A percentile compares a stretch with the other conserved stretches of the same genome.
Evolutionary conservation across 2,797 vertebrate genomes (phyloP).

Genomic region (Hyperoplus immaculatus): DNA sequence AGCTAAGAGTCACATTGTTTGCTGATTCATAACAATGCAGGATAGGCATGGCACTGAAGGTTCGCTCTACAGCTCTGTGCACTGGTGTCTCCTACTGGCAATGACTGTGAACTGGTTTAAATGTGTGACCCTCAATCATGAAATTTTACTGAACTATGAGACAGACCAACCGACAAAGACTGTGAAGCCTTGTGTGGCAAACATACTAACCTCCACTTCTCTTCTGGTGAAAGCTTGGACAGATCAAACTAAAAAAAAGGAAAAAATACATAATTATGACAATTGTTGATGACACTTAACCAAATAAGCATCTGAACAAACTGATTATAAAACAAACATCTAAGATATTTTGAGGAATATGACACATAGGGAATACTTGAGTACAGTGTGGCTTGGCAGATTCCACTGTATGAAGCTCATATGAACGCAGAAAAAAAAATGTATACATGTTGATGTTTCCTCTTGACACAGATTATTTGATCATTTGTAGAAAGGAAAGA

Average conservation of each 20-base stretch:
- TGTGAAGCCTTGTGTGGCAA: background rate
- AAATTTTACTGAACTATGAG: background rate
- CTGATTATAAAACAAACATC: background rate
- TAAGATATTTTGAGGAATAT: background rate
- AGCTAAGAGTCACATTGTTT: background rate
- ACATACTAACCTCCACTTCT: constrained; percentile 95
- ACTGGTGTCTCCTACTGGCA: constrained; percentile 5
- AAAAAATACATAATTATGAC: constrained; percentile 12
- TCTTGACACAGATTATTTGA: background rate
- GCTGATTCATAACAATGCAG: background rate
- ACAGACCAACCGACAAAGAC: background rate
- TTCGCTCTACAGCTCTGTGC: background rate
- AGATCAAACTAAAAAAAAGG: constrained; percentile 87
- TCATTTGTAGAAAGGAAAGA: background rate
- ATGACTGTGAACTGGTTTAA: constrained; percentile 1
- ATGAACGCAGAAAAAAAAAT: background rate
- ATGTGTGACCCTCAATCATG: background rate
- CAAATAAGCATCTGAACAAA: constrained; percentile 3
- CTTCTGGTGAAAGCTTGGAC: constrained; percentile 94
- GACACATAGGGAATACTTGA: background rate
- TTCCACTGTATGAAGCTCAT: background rate
- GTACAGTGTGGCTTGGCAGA: background rate
- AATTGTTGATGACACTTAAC: background rate
- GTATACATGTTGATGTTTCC: background rate
- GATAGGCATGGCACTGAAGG: background rate